Percentiles rank a stretch among this genome's conserved stretches.
These are phyloP conservation scores for Cosmia trapezina DNA, from an alignment of 2,888 invertebrate genomes.

Conservation along the genomic window DNA sequence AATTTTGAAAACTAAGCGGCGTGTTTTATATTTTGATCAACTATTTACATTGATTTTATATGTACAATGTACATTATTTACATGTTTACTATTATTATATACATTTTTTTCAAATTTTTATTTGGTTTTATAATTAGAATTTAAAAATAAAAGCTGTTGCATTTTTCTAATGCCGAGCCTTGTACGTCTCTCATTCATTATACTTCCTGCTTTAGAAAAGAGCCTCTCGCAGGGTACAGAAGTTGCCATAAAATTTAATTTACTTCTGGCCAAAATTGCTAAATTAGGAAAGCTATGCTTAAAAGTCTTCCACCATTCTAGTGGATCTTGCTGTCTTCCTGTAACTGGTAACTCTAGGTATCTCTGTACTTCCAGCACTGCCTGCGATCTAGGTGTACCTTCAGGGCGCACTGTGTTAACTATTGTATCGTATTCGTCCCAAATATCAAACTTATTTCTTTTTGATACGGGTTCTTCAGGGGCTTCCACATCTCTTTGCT, in stretches of 20 bases:
- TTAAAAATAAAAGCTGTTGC: conserved; percentile 48
- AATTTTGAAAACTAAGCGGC: no score
- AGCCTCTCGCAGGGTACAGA: conserved; percentile 41
- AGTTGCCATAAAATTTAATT: conserved; percentile 39
- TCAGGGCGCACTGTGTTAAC: neutral
- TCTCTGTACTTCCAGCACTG: no score
- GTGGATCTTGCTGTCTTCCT: conserved; percentile 9
- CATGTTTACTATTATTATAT: no score
- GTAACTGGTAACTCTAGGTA: no score
- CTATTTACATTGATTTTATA: neutral
- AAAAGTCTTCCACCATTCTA: conserved; percentile 26
- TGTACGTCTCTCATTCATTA: neutral
- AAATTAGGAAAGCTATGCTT: conserved; percentile 25
- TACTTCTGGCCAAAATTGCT: conserved; percentile 37
- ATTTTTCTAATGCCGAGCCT: conserved; percentile 33
- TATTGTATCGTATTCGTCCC: no score
- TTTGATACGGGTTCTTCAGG: no score
- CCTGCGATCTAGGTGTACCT: conserved; percentile 17
- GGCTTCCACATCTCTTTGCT: no score
- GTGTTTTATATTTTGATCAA: no score
- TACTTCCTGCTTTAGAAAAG: no score
- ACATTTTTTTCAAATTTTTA: neutral
- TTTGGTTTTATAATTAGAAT: conserved; percentile 27
- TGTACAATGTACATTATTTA: conserved; percentile 6
- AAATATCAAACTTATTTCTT: no score